A percentile compares a stretch with the other conserved stretches of the same genome.
Conservation (phyloP, 2,113 vertebrate species). For the Pygoscelis adeliae region DNA sequence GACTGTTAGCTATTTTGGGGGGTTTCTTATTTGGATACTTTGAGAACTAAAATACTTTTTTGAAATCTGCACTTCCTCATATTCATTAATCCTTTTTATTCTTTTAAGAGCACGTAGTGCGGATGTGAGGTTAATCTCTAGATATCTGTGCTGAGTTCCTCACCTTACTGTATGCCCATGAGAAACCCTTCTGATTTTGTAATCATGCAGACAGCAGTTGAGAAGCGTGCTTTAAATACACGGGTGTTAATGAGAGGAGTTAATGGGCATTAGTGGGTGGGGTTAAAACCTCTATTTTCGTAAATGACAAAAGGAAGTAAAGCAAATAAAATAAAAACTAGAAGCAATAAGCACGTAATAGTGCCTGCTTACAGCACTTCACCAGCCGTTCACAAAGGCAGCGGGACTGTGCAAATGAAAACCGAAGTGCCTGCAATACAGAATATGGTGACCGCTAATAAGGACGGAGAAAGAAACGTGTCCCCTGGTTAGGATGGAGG, state of each 20-base stretch:
- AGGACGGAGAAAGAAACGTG: fast-evolving
- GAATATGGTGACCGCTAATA: background rate
- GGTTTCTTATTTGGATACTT: no score
- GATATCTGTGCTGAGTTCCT: background rate
- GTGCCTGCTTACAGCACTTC: background rate
- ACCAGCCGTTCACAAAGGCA: background rate
- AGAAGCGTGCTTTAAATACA: background rate
- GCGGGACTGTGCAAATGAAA: background rate
- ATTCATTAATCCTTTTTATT: background rate
- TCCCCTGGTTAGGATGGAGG: background rate
- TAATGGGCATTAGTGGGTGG: background rate
- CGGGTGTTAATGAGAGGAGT: background rate
- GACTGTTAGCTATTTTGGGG: no score
- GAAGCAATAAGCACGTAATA: fast-evolving
- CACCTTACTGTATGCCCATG: background rate
- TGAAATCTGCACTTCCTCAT: background rate
- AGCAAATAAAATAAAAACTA: background rate
- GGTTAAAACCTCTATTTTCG: background rate
- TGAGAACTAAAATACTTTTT: no score
- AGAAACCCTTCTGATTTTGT: background rate
- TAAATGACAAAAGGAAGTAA: background rate
- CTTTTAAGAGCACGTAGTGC: background rate
- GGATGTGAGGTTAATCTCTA: background rate
- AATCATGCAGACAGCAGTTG: background rate
- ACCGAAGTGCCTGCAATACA: background rate